Conservation (phyloP, 2,113 vertebrate genomes). For the Halichoeres trimaculatus region DNA sequence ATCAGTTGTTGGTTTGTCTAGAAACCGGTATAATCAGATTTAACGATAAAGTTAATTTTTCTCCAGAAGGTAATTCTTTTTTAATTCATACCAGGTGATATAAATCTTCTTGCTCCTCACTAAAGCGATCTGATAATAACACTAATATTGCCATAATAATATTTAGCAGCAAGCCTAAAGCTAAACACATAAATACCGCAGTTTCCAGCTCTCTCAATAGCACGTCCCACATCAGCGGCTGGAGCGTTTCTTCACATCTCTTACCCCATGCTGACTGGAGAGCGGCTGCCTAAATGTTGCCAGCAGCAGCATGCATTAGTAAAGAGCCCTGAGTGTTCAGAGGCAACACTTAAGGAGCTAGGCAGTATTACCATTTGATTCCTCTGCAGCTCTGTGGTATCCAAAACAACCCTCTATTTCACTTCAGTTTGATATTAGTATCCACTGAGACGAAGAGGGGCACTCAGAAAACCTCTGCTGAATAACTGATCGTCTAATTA, state of each 20-base stretch:
- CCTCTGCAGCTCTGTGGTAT: constrained; percentile 22
- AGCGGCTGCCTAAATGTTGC: constrained; percentile 43
- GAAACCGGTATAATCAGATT: neutral
- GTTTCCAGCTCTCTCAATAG: constrained; percentile 15
- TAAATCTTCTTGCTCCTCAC: neutral
- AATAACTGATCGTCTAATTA: constrained; percentile 23
- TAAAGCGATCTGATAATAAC: neutral
- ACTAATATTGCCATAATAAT: neutral
- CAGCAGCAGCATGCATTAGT: constrained; percentile 62
- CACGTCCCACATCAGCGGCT: constrained; percentile 10
- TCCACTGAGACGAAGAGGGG: neutral
- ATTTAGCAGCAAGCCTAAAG: constrained; percentile 14
- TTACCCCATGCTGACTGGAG: constrained; percentile 41
- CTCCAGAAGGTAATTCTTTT: neutral
- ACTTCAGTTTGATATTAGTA: constrained; percentile 6
- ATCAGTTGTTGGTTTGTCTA: neutral
- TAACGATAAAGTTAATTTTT: neutral
- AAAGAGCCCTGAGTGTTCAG: constrained; percentile 36
- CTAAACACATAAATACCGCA: constrained; percentile 14
- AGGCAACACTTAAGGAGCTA: constrained; percentile 29
- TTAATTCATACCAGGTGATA: neutral
- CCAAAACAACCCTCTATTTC: constrained; percentile 5
- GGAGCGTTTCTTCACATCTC: constrained; percentile 54
- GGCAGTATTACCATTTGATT: constrained; percentile 10
- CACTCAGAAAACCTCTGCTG: constrained; percentile 15